A percentile compares a stretch with the other conserved stretches of the same genome.
These are phyloP conservation scores for Naso thynnoides DNA, from an alignment of 2,797 vertebrate genomes.

Conservation along the genomic window DNA sequence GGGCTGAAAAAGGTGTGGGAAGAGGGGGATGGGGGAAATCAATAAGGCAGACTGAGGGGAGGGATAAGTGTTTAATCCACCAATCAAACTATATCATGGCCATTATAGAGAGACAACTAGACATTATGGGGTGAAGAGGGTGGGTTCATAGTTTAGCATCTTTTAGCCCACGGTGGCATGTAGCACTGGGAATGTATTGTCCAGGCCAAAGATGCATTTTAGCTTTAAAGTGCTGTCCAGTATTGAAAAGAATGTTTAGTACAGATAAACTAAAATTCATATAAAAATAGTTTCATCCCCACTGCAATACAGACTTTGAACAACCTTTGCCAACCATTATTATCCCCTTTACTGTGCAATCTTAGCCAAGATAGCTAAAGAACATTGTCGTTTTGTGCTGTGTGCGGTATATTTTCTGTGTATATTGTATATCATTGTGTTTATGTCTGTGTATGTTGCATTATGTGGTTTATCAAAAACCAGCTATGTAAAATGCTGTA, in stretches of 20 bases:
- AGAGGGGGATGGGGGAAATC: constrained; percentile 66
- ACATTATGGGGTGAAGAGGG: constrained; percentile 71
- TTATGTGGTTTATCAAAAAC: no score
- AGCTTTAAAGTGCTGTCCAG: neutral
- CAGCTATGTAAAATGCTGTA: no score
- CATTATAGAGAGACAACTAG: constrained; percentile 76
- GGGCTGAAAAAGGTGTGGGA: constrained; percentile 43
- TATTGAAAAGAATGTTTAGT: neutral
- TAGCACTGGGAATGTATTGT: neutral
- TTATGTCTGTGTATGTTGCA: no score
- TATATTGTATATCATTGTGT: no score
- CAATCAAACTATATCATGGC: constrained; percentile 83
- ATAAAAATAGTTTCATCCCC: no score
- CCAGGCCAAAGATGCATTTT: neutral
- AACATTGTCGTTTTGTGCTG: no score
- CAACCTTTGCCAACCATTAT: no score
- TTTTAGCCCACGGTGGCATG: constrained; percentile 14
- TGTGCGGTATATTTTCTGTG: no score
- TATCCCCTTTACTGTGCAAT: no score
- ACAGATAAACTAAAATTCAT: constrained; percentile 10
- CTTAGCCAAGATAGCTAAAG: no score
- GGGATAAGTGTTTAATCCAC: constrained; percentile 84
- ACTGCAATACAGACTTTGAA: no score
- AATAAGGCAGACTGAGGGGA: constrained; percentile 81
- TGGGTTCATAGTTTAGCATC: constrained; percentile 52